A percentile compares a stretch with the other conserved stretches of the same genome.
Evolutionary conservation across 2,888 invertebrate species (phyloP).

Genomic region (Dichetophora obliterata): DNA sequence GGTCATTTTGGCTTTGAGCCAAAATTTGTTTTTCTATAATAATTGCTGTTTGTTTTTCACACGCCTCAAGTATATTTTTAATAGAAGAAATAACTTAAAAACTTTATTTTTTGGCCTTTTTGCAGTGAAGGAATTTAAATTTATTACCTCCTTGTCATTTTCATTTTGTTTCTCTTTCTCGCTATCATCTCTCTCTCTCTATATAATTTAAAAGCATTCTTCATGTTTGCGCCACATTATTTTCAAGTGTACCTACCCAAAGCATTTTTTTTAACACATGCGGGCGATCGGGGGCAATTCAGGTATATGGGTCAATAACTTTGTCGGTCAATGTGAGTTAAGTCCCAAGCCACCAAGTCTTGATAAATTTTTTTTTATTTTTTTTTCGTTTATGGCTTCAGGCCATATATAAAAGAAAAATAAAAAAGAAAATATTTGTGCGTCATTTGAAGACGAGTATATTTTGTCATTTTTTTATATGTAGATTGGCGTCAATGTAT

Average conservation of each 20-base stretch:
- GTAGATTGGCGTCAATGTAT: too few species aligned
- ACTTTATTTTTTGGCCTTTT: too few species aligned
- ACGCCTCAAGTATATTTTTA: too few species aligned
- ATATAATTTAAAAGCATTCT: background rate
- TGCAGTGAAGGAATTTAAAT: background rate
- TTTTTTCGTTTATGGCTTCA: background rate
- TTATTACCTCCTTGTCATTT: background rate
- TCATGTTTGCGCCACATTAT: background rate
- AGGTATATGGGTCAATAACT: slow-evolving; percentile 33
- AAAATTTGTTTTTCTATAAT: too few species aligned
- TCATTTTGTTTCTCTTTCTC: too few species aligned
- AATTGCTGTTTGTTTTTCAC: too few species aligned
- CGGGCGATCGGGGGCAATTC: background rate
- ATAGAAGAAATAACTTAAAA: too few species aligned
- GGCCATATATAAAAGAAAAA: too few species aligned
- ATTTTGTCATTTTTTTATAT: slow-evolving; percentile 1
- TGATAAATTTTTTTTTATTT: background rate
- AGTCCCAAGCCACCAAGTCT: background rate
- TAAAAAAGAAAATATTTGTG: too few species aligned
- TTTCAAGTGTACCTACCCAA: slow-evolving; percentile 2
- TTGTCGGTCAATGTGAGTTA: slow-evolving; percentile 25
- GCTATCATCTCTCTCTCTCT: background rate
- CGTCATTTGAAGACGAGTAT: too few species aligned
- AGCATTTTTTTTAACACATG: background rate
- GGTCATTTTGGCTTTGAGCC: too few species aligned